Evolutionary conservation across 1,140 invertebrate species (phyloP).

Genomic region (Plectrocnemia conspersa): DNA sequence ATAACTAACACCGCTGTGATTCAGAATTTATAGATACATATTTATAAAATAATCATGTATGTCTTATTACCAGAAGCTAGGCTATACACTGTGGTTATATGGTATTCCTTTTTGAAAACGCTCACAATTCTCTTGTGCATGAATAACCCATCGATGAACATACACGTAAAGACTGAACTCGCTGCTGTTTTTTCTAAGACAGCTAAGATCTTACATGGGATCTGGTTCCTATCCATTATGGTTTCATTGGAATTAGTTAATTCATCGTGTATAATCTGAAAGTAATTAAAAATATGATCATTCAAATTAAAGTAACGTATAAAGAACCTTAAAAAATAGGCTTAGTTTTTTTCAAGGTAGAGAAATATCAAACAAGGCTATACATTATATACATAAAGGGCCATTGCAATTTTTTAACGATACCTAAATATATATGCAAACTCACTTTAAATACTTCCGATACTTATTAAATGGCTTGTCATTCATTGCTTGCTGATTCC

Average conservation of each 20-base stretch:
- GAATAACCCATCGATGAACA: slow-evolving; percentile 57
- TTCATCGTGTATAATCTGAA: slow-evolving; percentile 49
- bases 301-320: background rate
- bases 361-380: no score
- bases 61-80: slow-evolving; percentile 39
- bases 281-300: slow-evolving; percentile 6
- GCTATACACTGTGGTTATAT: slow-evolving; percentile 45
- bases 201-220: slow-evolving; percentile 49
- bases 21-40: no score
- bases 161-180: slow-evolving; percentile 55
- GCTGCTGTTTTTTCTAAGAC: slow-evolving; percentile 48
- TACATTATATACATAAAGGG: no score
- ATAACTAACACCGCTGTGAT: no score
- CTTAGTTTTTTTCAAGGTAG: no score
- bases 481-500: no score
- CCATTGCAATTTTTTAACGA: no score
- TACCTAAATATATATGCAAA: no score
- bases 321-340: background rate
- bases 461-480: no score
- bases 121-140: slow-evolving; percentile 56
- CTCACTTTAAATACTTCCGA: no score
- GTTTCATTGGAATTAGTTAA: slow-evolving; percentile 41
- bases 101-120: slow-evolving; percentile 49
- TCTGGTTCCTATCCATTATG: slow-evolving; percentile 47
- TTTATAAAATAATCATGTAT: no score